Evolutionary conservation across 1,140 invertebrate genomes (phyloP), one percentile per base, ranked within the genome.

Genomic region (Glossosoma conforme): DNA sequence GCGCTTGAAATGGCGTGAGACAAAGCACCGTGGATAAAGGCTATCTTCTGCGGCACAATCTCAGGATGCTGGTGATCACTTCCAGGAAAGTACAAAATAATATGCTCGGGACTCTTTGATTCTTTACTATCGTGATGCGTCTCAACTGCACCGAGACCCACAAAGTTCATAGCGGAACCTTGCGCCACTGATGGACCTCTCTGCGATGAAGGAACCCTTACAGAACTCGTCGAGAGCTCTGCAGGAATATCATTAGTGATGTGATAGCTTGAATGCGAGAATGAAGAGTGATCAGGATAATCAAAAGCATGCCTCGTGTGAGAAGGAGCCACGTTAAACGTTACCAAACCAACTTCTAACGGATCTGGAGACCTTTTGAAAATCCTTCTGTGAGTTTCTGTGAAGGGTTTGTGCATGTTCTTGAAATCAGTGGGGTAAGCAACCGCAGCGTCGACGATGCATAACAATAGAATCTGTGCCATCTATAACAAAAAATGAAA

Each of bases 151-250:
- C 50, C 46, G 19, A 50, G 53, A 3, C 48, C 37, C 1, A 45
- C 35, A 22, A 55, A 44, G 17, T 55, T 55, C 10, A 55, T 50
- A 3, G 33, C 47, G 8, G 53, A 11, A 44, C 53, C 35, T 6
- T 47, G 13, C 15, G 53, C 30, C 2, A 50, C 36, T 19, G 33
- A 48, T 20, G 44, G 52, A n/a, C 52, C 52, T 54, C 45, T 48
- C 2, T 44, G 44, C 4, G 38, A 10, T 18, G 40, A n/a, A n/a
- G n/a, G n/a, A n/a, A n/a, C n/a, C n/a, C n/a, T n/a, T n/a, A n/a
- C n/a, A n/a, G n/a, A n/a, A n/a, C n/a, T n/a, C n/a, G n/a, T n/a
- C n/a, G n/a, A n/a, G n/a, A n/a, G n/a, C n/a, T n/a, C n/a, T n/a
- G n/a, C n/a, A n/a, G 40, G 4, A 42, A 42, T 21, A 3, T 11